phyloP scores from a whole-genome alignment of 2,113 vertebrate species.

The Nyctereutes procyonoides region DNA sequence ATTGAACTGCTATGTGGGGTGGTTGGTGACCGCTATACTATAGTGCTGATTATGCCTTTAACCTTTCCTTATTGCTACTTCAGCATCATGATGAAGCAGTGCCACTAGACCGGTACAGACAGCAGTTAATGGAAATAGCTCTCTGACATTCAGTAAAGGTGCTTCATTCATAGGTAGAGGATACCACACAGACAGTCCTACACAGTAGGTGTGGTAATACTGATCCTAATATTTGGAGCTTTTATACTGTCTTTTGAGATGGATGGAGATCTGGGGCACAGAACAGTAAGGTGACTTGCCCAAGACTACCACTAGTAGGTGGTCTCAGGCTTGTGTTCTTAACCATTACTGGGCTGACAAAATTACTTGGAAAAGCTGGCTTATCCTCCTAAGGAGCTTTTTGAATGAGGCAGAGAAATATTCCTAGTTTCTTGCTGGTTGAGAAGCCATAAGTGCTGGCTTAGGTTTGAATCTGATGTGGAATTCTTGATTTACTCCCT shows the following conservation, averaged over 20 bases:
- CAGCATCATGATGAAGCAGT: not conserved
- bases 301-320: not conserved
- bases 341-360: not conserved
- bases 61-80: not conserved
- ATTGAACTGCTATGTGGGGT: accelerated
- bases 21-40: not conserved
- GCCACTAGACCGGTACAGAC: not conserved
- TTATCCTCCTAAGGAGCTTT: not conserved
- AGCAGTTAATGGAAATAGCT: not conserved
- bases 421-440: not conserved
- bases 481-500: not conserved
- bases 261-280: not conserved
- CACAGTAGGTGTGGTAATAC: not conserved
- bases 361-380: not conserved
- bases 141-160: not conserved
- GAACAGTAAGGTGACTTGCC: not conserved
- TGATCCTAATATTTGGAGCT: not conserved
- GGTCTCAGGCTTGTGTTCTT: not conserved
- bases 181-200: too few species aligned
- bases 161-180: not conserved
- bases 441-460: not conserved
- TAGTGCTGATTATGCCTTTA: not conserved
- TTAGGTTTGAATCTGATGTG: not conserved
- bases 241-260: not conserved
- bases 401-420: not conserved